phyloP scores from a whole-genome alignment of 1,140 invertebrate species.

The Araneus ventricosus region DNA sequence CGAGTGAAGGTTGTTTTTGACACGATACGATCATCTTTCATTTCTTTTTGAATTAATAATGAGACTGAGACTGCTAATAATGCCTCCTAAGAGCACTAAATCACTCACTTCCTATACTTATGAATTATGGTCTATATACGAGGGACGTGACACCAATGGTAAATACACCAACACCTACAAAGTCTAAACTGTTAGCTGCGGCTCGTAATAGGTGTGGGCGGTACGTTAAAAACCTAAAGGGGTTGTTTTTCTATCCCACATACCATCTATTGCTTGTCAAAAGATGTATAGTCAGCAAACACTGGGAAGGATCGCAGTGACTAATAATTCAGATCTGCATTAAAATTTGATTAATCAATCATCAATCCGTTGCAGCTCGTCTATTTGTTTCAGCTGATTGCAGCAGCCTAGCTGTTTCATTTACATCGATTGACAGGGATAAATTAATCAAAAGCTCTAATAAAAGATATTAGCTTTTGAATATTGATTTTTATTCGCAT shows the following conservation, averaged over 20 bases:
- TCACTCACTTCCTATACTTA: slow-evolving; percentile 71
- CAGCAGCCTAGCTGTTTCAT: background rate
- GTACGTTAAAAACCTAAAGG: slow-evolving; percentile 38
- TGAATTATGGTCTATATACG: slow-evolving; percentile 71
- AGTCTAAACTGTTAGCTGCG: slow-evolving; percentile 52
- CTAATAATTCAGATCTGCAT: slow-evolving; percentile 58
- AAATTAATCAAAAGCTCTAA: slow-evolving; percentile 19
- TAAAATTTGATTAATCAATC: slow-evolving; percentile 61
- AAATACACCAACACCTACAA: slow-evolving; percentile 66
- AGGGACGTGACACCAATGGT: slow-evolving; percentile 69
- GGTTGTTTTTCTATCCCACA: background rate
- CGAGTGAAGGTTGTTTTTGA: slow-evolving; percentile 39
- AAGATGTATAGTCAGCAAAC: slow-evolving; percentile 49
- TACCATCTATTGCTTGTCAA: background rate
- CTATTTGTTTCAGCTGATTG: slow-evolving; percentile 26
- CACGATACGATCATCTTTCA: slow-evolving; percentile 58
- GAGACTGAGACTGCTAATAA: slow-evolving; percentile 31
- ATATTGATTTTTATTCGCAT: slow-evolving; percentile 16
- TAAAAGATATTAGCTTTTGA: slow-evolving; percentile 38
- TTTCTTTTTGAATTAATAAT: slow-evolving; percentile 73
- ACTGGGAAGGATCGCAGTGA: background rate
- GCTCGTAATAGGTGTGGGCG: slow-evolving; percentile 57
- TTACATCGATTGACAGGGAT: slow-evolving; percentile 25
- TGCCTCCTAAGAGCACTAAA: slow-evolving; percentile 57
- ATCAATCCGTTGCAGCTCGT: background rate